Conservation (phyloP, 1,140 invertebrate species). For the Diploscapter pachys region DNA sequence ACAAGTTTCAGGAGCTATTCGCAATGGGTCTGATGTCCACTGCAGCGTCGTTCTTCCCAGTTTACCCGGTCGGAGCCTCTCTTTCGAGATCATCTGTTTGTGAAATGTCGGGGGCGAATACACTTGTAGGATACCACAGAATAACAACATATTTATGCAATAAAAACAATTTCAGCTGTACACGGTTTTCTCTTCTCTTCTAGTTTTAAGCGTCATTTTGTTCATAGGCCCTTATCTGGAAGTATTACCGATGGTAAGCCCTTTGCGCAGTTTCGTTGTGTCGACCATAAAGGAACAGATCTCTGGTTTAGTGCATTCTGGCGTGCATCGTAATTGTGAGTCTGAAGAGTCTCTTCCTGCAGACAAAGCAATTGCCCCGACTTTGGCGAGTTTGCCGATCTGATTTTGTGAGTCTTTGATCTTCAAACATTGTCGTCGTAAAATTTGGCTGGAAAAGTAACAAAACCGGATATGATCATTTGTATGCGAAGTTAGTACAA, state of each 20-base stretch:
- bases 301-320: constrained; percentile 61
- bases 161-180: constrained; percentile 35
- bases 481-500: too few species aligned
- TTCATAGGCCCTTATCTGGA: constrained; percentile 62
- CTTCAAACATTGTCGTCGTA: not conserved
- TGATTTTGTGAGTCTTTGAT: constrained; percentile 58
- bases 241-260: constrained; percentile 60
- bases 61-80: constrained; percentile 64
- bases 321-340: constrained; percentile 64
- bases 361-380: constrained; percentile 60
- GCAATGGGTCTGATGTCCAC: constrained; percentile 64
- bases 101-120: constrained; percentile 56
- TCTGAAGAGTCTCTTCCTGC: constrained; percentile 61
- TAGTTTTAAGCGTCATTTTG: constrained; percentile 63
- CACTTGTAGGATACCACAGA: not conserved
- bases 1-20: constrained; percentile 60
- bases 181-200: constrained; percentile 48
- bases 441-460: too few species aligned
- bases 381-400: constrained; percentile 60
- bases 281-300: too few species aligned
- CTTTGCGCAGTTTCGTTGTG: not conserved
- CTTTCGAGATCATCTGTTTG: constrained; percentile 59
- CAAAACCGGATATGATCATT: too few species aligned
- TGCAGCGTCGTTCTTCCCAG: constrained; percentile 63
- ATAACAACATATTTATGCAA: too few species aligned